Base-by-base conservation (phyloP, 1,140 invertebrate genomes). In the Sesamia nonagrioides region DNA sequence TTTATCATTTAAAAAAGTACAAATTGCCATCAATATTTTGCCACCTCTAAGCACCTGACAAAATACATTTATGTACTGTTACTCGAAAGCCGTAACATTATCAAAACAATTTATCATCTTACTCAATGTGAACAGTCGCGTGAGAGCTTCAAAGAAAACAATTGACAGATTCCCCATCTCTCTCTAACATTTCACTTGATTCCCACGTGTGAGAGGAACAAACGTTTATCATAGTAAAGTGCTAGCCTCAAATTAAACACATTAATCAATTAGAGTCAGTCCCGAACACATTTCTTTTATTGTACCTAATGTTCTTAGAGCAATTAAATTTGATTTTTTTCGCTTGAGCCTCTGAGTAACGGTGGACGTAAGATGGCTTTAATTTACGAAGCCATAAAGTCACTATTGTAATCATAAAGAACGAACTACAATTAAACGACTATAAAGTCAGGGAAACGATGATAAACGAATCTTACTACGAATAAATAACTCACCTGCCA, bases 71-170 rank as follows among this genome's bases (percentile, higher is more conserved):
- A 18, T 52, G 42, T 79, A 74, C 71, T 75, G 78, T 79, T 75
- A 82, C 58, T 50, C 56, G 40, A 77, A 79, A 75, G 60, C 54
- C 60, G 79, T 75, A 42, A 68, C 42, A 63, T 83, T 82, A 85
- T 87, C 85, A 82, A 82, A 87, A 83, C 82, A 84, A 86, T 85
- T 83, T 79, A 86, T 86, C 73, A 74, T 80, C 80, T 73, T 72
- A 84, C 82, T 84, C 80, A 82, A 76, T 56, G 73, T 68, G 68
- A 71, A 77, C 71, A 37, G 58, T 69, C 40, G 58, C 78, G 80
- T 83, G 82, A 82, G 83, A 87, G 79, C 50, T 78, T 81, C 77
- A 73, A 77, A 58, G 48, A 73, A 80, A 82, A 84, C 78, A 81
- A 82, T 84, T 40, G 77, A 69, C 61, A 72, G 45, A 75, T 15